phyloP scores from a whole-genome alignment of 2,113 vertebrate genomes.

The Alouatta palliata region DNA sequence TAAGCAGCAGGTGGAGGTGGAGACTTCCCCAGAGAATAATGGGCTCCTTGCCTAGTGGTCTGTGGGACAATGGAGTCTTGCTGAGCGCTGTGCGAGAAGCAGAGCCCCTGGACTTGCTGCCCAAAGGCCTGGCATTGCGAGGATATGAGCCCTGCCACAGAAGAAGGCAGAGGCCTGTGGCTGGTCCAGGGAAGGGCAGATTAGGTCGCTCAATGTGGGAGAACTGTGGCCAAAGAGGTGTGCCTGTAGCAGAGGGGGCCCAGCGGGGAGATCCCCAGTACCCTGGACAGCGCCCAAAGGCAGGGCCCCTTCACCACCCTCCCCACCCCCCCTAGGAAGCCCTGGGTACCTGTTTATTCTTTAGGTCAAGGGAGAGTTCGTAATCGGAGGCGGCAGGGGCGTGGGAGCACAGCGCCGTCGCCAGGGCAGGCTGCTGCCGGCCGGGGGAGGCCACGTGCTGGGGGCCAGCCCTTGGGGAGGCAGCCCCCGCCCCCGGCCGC shows the following conservation, averaged over 20 bases:
- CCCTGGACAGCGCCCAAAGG: constrained; percentile 46
- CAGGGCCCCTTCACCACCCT: constrained; percentile 71
- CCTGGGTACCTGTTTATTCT: constrained; percentile 99
- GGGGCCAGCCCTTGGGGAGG: constrained; percentile 92
- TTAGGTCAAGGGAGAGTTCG: constrained; percentile 99
- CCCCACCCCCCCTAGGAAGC: constrained; percentile 71
- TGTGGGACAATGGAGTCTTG: neutral
- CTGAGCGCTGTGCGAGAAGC: neutral
- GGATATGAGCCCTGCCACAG: accelerated
- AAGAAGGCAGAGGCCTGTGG: neutral
- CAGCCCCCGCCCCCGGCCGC: constrained; percentile 87
- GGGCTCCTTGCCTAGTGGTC: no score
- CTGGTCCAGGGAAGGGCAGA: neutral
- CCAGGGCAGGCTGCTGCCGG: constrained; percentile 92
- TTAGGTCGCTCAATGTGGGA: neutral
- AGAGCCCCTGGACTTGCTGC: neutral
- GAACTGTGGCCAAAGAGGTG: neutral
- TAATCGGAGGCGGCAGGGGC: constrained; percentile 91
- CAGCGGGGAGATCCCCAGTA: neutral
- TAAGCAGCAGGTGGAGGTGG: no score
- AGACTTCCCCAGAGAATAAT: neutral
- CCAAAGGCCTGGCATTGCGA: neutral
- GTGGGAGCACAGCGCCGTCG: constrained; percentile 92
- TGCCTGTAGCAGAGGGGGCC: neutral
- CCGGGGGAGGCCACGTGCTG: constrained; percentile 93